Base-by-base conservation (phyloP, 2,797 vertebrate species). In the Sebastes ruberrimus region DNA sequence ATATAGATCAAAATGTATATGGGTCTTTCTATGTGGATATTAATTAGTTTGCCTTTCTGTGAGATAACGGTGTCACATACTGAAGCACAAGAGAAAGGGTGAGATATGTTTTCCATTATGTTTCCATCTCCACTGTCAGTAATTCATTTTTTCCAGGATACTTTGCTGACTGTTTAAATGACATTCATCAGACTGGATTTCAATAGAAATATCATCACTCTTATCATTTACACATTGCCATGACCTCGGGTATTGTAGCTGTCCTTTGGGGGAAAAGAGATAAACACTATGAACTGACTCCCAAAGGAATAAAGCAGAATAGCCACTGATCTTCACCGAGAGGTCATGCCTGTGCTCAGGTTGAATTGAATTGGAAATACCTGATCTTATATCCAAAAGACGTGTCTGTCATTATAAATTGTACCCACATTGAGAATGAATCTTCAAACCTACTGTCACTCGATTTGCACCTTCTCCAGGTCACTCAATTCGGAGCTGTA, bases 211-310 rank as follows among this genome's bases (percentile, higher is more conserved):
- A 62, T 61, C 52, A 84, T 18, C 60, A 10, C 46, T 65, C 20
- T 73, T 61, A 73, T 61, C 56, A 67, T 81, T 71, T 64, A 76
- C 38, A 80, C 56, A 46, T 33, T 22, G 32, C 60, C 61, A 32
- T 71, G 68, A 87, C 76, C 73, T 63, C 23, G 0, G 38, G 61
- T 55, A 33, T 57, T 56, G 46, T 63, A 32, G 49, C 27, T 59
- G 53, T 78, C 79, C 76, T 75, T 76, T 71, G 73, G 56, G 76
- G 14, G 14, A 71, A 74, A 32, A 38, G 32, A 83, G 71, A 84
- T 84, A 66, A 80, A 86, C 76, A 84, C 18, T 27, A 80, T 61
- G 28, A 59, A 73, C n/a, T 25, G 38, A 64, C 49, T 71, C 65
- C 42, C n/a, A 59, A 22, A 52, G 60, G 57, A 64, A 66, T 22